phyloP scores from a whole-genome alignment of 2,888 invertebrate genomes.

The Dermolepida albohirtum region DNA sequence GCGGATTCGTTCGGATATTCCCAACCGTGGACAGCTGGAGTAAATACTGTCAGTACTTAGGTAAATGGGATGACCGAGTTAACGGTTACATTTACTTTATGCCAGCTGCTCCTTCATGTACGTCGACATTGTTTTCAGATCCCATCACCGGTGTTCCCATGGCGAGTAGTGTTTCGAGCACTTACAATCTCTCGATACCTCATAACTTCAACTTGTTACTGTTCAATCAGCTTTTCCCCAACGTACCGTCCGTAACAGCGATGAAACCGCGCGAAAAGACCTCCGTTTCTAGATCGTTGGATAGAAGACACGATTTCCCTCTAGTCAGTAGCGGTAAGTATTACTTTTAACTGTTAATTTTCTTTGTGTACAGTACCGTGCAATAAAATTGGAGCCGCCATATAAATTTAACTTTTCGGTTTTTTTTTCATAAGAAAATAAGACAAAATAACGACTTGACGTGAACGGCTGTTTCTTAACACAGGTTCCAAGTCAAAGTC shows the following conservation, averaged over 20 bases:
- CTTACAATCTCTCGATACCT: slow-evolving; percentile 70
- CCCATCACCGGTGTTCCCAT: slow-evolving; percentile 80
- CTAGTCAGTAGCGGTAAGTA: slow-evolving; percentile 51
- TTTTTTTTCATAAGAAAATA: no score
- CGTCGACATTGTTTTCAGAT: slow-evolving; percentile 66
- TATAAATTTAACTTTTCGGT: no score
- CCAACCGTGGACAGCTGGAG: slow-evolving; percentile 91
- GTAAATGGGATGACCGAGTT: slow-evolving; percentile 59
- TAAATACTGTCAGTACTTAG: slow-evolving; percentile 82
- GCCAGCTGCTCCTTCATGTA: no score
- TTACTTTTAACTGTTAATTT: slow-evolving; percentile 21
- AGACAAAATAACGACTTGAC: no score
- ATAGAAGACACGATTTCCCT: slow-evolving; percentile 55
- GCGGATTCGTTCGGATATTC: slow-evolving; percentile 92
- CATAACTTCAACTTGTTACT: slow-evolving; percentile 85
- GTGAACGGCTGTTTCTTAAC: no score
- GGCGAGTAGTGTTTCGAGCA: slow-evolving; percentile 72
- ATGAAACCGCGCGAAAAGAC: slow-evolving; percentile 46
- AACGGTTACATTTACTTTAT: neutral
- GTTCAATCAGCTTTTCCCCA: slow-evolving; percentile 79
- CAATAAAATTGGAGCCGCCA: no score
- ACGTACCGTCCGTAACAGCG: slow-evolving; percentile 58
- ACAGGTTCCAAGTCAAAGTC: no score
- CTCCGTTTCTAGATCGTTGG: slow-evolving; percentile 52
- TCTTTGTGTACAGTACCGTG: neutral